These are phyloP conservation scores for Chlorodrepanis virens DNA, from an alignment of 2,113 vertebrate genomes.

Conservation along the genomic window DNA sequence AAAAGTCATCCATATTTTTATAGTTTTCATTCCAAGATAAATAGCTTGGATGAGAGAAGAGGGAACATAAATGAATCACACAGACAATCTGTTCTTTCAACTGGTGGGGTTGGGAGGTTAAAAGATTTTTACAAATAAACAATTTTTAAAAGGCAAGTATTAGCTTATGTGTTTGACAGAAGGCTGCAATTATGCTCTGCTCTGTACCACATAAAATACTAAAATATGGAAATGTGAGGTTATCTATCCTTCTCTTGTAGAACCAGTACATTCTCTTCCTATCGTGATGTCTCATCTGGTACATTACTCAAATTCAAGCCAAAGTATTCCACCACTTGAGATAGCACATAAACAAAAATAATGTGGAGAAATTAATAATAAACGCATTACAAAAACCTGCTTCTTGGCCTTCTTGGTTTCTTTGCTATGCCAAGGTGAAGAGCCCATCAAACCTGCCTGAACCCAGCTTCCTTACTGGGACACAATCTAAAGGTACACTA, in stretches of 20 bases:
- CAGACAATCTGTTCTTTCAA: constrained; percentile 38
- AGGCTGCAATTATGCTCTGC: constrained; percentile 8
- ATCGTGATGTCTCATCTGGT: constrained; percentile 9
- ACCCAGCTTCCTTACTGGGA: neutral
- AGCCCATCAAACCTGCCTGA: neutral
- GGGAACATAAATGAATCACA: neutral
- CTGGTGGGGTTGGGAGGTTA: neutral
- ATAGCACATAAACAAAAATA: neutral
- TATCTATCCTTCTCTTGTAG: neutral
- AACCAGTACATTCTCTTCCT: constrained; percentile 40
- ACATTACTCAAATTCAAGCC: neutral
- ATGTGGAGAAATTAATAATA: neutral
- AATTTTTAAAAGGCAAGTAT: neutral
- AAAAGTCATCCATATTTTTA: neutral
- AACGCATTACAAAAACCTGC: neutral
- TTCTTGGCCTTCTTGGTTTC: neutral
- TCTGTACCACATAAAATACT: neutral
- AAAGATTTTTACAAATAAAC: constrained; percentile 40
- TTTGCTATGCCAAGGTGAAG: neutral
- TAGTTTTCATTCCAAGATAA: constrained; percentile 18
- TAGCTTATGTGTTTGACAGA: constrained; percentile 14
- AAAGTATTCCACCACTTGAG: neutral
- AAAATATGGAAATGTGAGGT: neutral
- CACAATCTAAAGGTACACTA: neutral
- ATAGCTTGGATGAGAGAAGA: neutral